Conservation (phyloP, 2,797 vertebrate species). For the Poeciliopsis turneri region DNA sequence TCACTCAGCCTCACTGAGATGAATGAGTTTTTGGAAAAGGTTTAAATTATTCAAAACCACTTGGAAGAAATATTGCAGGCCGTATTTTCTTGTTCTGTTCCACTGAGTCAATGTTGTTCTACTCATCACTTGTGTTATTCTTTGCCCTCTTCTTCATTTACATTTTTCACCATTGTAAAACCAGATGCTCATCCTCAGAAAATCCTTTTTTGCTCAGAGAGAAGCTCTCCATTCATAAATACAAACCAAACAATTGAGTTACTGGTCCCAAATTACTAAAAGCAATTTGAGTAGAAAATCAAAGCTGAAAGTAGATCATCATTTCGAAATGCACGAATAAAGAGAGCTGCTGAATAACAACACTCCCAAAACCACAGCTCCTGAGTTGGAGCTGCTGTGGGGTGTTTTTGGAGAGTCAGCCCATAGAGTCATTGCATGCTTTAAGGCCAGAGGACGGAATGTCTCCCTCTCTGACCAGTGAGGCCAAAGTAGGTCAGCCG, state of each 20-base stretch:
- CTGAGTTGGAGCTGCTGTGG: constrained; percentile 18
- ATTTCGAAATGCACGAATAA: constrained; percentile 40
- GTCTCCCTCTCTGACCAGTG: constrained; percentile 26
- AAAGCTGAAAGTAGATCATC: constrained; percentile 37
- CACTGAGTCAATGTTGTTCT: background rate
- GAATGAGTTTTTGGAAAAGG: background rate
- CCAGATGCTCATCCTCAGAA: background rate
- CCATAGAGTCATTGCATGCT: background rate
- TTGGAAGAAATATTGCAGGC: background rate
- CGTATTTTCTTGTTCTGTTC: background rate
- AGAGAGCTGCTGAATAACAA: constrained; percentile 13
- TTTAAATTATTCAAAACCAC: background rate
- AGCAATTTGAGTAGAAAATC: constrained; percentile 47
- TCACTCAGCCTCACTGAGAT: background rate
- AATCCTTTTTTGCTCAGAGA: constrained; percentile 1
- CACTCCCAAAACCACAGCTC: constrained; percentile 9
- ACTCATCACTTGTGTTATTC: background rate
- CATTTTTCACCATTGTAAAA: background rate
- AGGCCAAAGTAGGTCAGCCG: constrained; percentile 65
- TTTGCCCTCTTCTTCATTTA: background rate
- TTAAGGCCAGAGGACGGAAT: constrained; percentile 23
- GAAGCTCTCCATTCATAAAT: constrained; percentile 2
- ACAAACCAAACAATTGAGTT: background rate
- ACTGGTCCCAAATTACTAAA: constrained; percentile 38
- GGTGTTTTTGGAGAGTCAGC: constrained; percentile 1